Evolutionary conservation across 2,888 invertebrate species (phyloP).

Genomic region (Mayetiola destructor): DNA sequence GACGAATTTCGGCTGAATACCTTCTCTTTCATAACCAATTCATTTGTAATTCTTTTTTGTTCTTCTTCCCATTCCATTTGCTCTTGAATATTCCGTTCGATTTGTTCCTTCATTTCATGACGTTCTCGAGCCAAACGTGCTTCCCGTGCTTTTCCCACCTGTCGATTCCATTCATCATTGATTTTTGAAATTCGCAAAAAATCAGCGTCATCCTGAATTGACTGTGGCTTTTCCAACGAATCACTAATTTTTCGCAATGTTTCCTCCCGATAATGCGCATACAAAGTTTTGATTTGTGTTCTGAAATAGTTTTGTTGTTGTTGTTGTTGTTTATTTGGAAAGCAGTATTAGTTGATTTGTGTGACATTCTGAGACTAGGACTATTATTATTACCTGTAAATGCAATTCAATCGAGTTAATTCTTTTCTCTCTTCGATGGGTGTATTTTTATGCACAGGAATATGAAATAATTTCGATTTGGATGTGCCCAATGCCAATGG

Average conservation of each 20-base stretch:
- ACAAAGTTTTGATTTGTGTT: slow-evolving; percentile 40
- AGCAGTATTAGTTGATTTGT: neutral
- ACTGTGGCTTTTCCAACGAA: slow-evolving; percentile 40
- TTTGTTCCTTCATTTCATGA: slow-evolving; percentile 36
- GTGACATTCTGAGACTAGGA: neutral
- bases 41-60: slow-evolving; percentile 37
- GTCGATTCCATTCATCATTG: slow-evolving; percentile 58
- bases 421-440: slow-evolving; percentile 50
- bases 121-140: slow-evolving; percentile 40
- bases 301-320: slow-evolving; percentile 23
- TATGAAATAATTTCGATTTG: slow-evolving; percentile 59
- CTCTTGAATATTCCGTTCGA: slow-evolving; percentile 34
- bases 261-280: slow-evolving; percentile 40
- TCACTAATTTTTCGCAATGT: slow-evolving; percentile 37
- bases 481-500: slow-evolving; percentile 69
- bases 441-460: slow-evolving; percentile 45
- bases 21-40: slow-evolving; percentile 39
- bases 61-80: slow-evolving; percentile 31
- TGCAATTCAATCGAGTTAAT: slow-evolving; percentile 49
- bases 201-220: slow-evolving; percentile 47
- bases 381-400: slow-evolving; percentile 41
- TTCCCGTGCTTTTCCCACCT: slow-evolving; percentile 44
- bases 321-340: too few relatives aligned
- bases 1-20: slow-evolving; percentile 21
- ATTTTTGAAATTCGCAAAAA: slow-evolving; percentile 42